Evolutionary conservation across 2,888 invertebrate genomes (phyloP), one percentile per base, ranked within the genome.

Genomic region (Dolichopus griseipennis): DNA sequence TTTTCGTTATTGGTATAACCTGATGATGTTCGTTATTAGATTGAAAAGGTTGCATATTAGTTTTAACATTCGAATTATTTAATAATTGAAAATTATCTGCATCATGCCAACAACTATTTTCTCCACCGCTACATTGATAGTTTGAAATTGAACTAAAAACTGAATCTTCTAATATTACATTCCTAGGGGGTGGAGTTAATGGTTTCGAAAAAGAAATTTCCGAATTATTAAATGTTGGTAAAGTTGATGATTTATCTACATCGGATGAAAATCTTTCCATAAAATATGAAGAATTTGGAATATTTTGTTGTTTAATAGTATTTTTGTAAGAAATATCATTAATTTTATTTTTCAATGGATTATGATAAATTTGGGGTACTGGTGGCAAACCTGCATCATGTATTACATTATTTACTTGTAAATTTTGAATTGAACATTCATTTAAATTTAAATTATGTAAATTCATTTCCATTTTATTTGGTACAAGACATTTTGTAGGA

Each of bases 1-100:
- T n/a, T 37, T 62, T 62, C 68, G 71, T 68, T 68, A 68, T 21
- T 64, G 70, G 67, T 62, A 70, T 69, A 22, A 21, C 34, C 61
- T 27, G 64, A 27, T 20, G 15, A 21, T 64, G 18, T 67, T 64
- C 21, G 21, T 9, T 22, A 61, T 37, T 4, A 37, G 18, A 52
- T 4, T 52, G 15, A 52, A 18, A 52, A 5, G 8, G 12, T 37
- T 37, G 4, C 8, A 12, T 52, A 18, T 52, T 52, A 41, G 4
- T 41, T 18, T 52, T 52, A 18, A 52, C 9, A 52, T 52, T 52
- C 2, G 52, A 52, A 52, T 52, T 52, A 52, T 52, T 52, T 52
- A 18, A 12, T 15, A 18, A 7, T 37, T 8, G 12, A 37, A 10
- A 37, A 37, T 37, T 37, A 4, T 7, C 15, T 15, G 41, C 8